These are phyloP conservation scores for Lepus americanus DNA, from an alignment of 2,113 vertebrate genomes.

Conservation along the genomic window DNA sequence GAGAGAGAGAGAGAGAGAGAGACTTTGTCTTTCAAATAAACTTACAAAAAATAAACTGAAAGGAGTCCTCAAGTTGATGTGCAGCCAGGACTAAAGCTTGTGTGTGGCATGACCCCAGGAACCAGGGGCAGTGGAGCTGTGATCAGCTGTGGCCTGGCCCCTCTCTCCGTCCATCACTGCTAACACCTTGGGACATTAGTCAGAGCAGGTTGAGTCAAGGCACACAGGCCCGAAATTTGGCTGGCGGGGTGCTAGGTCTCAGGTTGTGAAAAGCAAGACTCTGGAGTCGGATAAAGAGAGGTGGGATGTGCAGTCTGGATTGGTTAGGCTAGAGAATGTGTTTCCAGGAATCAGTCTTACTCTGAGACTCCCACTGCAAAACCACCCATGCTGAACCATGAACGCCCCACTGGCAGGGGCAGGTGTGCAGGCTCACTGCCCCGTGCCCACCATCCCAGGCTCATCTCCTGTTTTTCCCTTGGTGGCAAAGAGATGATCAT, in stretches of 20 bases:
- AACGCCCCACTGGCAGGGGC: no score
- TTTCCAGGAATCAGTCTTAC: neutral
- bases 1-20: no score
- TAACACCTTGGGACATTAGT: neutral
- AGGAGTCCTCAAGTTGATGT: no score
- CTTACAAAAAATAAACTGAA: neutral
- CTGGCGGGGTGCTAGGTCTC: no score
- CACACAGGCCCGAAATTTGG: neutral
- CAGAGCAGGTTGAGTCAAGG: neutral
- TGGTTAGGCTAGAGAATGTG: no score
- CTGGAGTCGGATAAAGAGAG: neutral
- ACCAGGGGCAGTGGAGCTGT: neutral
- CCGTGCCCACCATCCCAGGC: no score
- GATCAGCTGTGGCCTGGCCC: neutral
- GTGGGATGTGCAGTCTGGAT: fast-evolving
- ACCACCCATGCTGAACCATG: neutral
- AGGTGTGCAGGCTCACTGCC: neutral
- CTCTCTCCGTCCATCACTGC: neutral
- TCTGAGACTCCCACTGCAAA: neutral
- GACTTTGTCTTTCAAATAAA: no score
- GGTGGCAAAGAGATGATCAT: neutral
- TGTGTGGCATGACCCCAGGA: neutral
- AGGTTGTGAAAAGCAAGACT: neutral
- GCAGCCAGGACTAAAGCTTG: neutral
- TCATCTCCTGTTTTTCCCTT: neutral